Evolutionary conservation across 2,797 vertebrate species (phyloP).

Genomic region (Pelochelys cantorii): DNA sequence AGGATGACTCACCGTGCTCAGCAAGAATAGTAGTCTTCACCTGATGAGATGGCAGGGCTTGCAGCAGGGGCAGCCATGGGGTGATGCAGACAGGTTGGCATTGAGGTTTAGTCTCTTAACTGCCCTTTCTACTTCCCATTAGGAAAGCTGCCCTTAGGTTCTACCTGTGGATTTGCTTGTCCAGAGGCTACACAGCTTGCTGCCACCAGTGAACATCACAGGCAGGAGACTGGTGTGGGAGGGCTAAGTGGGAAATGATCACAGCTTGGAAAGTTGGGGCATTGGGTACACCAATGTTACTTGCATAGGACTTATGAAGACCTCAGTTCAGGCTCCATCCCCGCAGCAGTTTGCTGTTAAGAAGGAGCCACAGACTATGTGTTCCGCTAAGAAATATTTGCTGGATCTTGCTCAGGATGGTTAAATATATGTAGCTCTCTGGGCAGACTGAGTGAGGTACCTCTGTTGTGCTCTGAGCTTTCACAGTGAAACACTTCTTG

Average conservation of each 20-base stretch:
- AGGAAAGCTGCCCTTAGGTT: not conserved
- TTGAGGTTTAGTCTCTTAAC: not conserved
- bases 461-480: fast-evolving
- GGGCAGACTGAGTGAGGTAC: not conserved
- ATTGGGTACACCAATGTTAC: not conserved
- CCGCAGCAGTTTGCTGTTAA: fast-evolving
- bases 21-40: not conserved
- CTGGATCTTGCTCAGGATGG: not conserved
- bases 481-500: fast-evolving
- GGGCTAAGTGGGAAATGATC: not conserved
- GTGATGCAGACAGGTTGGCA: too few species aligned
- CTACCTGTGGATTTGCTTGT: not conserved
- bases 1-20: not conserved
- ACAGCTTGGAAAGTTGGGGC: not conserved
- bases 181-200: constrained; percentile 31
- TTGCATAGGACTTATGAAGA: not conserved
- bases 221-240: not conserved
- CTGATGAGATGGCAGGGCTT: not conserved
- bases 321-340: fast-evolving
- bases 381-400: not conserved
- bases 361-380: fast-evolving
- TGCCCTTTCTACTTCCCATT: not conserved
- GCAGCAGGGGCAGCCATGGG: not conserved
- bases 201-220: not conserved
- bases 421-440: not conserved